These are phyloP conservation scores for Colinus virginianus DNA, from an alignment of 2,113 vertebrate species.

Conservation along the genomic window DNA sequence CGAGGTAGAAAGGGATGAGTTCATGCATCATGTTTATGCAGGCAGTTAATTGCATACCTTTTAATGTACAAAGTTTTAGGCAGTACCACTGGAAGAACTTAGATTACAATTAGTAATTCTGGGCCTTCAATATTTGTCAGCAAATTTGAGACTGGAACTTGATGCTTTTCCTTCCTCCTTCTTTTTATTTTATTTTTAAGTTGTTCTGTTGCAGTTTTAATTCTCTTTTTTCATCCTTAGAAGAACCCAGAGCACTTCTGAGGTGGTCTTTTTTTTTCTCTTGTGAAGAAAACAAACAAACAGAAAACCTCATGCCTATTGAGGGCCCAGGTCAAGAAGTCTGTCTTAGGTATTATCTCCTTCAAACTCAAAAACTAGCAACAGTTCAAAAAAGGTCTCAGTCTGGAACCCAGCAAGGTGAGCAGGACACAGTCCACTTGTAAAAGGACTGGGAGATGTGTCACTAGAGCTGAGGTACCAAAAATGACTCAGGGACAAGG, in stretches of 20 bases:
- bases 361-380: not conserved
- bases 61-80: not conserved
- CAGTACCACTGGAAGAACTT: not conserved
- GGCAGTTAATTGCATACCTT: not conserved
- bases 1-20: conserved; percentile 3
- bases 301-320: not conserved
- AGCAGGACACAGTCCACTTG: not conserved
- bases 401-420: not conserved
- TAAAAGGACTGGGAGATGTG: not conserved
- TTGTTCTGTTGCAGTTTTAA: not conserved
- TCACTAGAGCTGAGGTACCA: accelerated
- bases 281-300: too few species aligned
- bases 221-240: not conserved
- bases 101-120: not conserved
- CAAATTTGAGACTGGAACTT: not conserved
- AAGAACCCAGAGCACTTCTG: not conserved
- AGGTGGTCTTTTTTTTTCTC: not conserved
- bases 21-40: not conserved
- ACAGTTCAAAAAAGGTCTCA: not conserved
- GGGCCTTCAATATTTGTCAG: not conserved
- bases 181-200: not conserved
- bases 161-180: not conserved
- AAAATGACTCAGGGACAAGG: not conserved
- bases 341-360: not conserved
- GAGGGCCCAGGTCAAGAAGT: not conserved